Evolutionary conservation across 1,140 invertebrate genomes (phyloP).

Genomic region (Lordiphosa clarofinis): DNA sequence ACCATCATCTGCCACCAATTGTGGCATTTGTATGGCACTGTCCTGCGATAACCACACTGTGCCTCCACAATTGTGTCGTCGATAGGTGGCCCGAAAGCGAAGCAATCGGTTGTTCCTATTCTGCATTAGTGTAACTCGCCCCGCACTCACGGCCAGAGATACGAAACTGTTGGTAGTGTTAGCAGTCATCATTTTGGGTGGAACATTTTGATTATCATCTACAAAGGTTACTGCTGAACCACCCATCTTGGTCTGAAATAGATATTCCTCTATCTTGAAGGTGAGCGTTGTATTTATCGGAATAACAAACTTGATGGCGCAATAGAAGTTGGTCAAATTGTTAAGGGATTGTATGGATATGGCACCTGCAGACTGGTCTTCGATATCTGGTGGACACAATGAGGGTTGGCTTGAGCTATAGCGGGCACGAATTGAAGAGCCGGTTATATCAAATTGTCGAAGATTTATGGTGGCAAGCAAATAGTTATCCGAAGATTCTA

Average conservation of each 20-base stretch:
- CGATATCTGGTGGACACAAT: conserved; percentile 54
- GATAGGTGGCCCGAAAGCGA: conserved; percentile 36
- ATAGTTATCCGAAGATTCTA: conserved; percentile 61
- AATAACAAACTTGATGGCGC: conserved; percentile 28
- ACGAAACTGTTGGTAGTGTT: conserved; percentile 29
- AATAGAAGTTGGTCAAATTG: conserved; percentile 33
- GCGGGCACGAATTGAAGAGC: conserved; percentile 14
- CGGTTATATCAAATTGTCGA: conserved; percentile 9
- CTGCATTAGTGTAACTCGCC: conserved; percentile 27
- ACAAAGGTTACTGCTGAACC: conserved; percentile 16
- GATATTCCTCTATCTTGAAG: conserved; percentile 37
- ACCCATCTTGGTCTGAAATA: conserved; percentile 1
- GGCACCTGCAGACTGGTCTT: conserved; percentile 18
- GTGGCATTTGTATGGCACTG: conserved; percentile 18
- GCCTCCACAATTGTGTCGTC: conserved; percentile 50
- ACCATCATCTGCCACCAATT: background rate
- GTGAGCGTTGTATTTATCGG: conserved; percentile 34
- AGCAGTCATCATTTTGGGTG: background rate
- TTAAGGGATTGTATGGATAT: conserved; percentile 27
- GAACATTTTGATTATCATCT: conserved; percentile 8
- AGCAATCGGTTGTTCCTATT: background rate
- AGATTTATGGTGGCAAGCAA: conserved; percentile 37
- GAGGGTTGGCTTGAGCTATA: conserved; percentile 43
- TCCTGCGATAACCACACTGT: conserved; percentile 20
- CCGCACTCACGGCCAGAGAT: conserved; percentile 22